A percentile compares a stretch with the other conserved stretches of the same genome.
Evolutionary conservation across 2,888 invertebrate genomes (phyloP).

Genomic region (Cerastis rubricosa): DNA sequence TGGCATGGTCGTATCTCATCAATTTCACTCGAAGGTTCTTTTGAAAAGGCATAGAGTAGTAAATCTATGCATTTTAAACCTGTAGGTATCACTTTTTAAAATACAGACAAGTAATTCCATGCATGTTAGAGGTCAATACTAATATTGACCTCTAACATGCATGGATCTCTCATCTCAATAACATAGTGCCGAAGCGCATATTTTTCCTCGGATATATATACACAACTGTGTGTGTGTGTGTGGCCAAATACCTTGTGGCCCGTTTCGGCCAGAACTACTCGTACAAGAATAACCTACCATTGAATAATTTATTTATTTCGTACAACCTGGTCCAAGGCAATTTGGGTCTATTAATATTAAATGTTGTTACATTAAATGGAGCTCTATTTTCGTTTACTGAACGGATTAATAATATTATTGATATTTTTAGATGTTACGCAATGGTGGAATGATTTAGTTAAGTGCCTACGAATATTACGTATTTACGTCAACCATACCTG

Average conservation of each 20-base stretch:
- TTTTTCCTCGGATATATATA: neutral
- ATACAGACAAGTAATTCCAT: neutral
- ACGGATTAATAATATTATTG: neutral
- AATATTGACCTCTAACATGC: too few relatives aligned
- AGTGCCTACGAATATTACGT: slow-evolving; percentile 1
- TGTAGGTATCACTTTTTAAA: neutral
- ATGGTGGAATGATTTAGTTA: slow-evolving; percentile 5
- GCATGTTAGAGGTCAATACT: neutral
- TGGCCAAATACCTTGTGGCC: neutral
- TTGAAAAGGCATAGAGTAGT: too few relatives aligned
- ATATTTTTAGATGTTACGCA: slow-evolving; percentile 22
- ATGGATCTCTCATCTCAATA: too few relatives aligned
- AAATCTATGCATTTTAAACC: too few relatives aligned
- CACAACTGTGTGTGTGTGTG: neutral
- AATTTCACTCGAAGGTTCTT: neutral
- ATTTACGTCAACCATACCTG: neutral
- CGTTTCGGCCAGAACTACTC: neutral
- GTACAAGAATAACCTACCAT: slow-evolving; percentile 12
- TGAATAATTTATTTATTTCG: slow-evolving; percentile 44
- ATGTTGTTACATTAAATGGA: slow-evolving; percentile 17
- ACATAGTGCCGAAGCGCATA: neutral
- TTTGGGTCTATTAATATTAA: slow-evolving; percentile 39
- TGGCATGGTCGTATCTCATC: neutral
- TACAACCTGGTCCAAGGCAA: slow-evolving; percentile 1
- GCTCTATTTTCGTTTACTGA: slow-evolving; percentile 36